Evolutionary conservation across 2,888 invertebrate species (phyloP), one percentile per base, ranked within the genome.

Genomic region (Pardosa pseudoannulata): DNA sequence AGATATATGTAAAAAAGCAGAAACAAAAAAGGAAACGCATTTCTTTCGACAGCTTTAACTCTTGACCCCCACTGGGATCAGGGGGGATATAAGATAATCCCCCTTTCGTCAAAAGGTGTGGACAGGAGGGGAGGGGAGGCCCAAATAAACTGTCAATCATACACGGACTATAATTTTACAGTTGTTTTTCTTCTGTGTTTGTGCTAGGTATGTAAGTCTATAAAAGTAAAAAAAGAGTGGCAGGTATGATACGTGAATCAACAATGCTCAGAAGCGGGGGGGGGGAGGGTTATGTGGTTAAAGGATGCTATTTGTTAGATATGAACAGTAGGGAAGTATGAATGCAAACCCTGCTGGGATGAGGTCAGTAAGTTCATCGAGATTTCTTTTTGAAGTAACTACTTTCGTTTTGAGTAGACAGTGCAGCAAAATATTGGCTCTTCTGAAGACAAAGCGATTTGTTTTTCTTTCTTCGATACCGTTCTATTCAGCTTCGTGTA

Each of bases 241-340:
- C 81, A 81, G 67, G 74, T 81, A 74, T 81, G 81, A 81, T 81
- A 81, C 81, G 65, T 68, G 81, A 81, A 81, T 81, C 81, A 81
- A 81, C 81, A 81, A 81, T 81, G 56, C 68, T 46, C 36, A 41
- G 13, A 36, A 71, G 72, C 9, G n/a, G 62, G 41, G 50, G 19
- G 64, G 28, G 72, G 31, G 31, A 62, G 39, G 29, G 46, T 65
- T 62, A 36, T 13, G 70, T 36, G 29, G 31, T 65, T 62, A 36
- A 68, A 31, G 68, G 68, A 68, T 36, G 68, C 23, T 68, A 36
- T 68, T 39, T 39, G 41, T 79, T 80, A 31, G 56, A 74, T 56
- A 28, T 46, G 74, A 46, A 74, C 73, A 56, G 81, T 74, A 81
- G 74, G 81, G 46, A 81, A 74, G 81, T 68, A 50, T 74, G 68